phyloP scores from a whole-genome alignment of 2,888 invertebrate species.

The Gnatocerus cornutus region DNA sequence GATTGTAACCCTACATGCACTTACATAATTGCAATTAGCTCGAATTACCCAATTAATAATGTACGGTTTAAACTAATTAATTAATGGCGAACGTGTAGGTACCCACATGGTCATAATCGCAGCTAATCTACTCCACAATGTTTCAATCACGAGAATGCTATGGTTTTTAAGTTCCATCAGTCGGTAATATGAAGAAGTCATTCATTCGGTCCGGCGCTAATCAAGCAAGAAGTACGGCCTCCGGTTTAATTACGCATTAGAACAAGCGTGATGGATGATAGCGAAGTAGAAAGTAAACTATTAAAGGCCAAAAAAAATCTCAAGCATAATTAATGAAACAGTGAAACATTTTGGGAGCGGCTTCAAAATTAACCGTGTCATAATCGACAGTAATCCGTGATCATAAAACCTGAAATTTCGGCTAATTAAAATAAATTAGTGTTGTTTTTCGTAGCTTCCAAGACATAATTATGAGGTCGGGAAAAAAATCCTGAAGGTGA shows the following conservation, averaged over 20 bases:
- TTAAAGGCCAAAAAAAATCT: slow-evolving; percentile 28
- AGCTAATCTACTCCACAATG: neutral
- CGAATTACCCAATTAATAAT: slow-evolving; percentile 10
- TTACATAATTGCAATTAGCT: neutral
- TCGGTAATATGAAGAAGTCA: slow-evolving; percentile 30
- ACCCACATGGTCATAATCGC: neutral
- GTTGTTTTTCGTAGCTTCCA: neutral
- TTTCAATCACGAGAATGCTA: neutral
- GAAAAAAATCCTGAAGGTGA: neutral
- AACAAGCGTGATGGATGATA: slow-evolving; percentile 43
- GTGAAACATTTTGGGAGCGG: slow-evolving; percentile 38
- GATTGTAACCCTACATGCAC: neutral
- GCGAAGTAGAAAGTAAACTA: slow-evolving; percentile 38
- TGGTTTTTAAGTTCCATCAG: neutral
- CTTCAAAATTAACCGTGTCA: slow-evolving; percentile 41
- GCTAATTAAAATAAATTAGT: slow-evolving; percentile 24
- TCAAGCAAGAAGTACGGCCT: slow-evolving; percentile 29
- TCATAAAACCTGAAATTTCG: slow-evolving; percentile 23
- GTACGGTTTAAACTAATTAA: slow-evolving; percentile 12
- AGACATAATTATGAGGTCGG: neutral
- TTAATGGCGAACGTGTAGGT: slow-evolving; percentile 6
- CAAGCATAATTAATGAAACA: slow-evolving; percentile 28
- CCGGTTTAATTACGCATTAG: slow-evolving; percentile 33
- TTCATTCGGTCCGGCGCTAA: slow-evolving; percentile 14
- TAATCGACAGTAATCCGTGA: slow-evolving; percentile 39